These are phyloP conservation scores for Odontamblyopus rebecca DNA, from an alignment of 2,797 vertebrate genomes.

Conservation along the genomic window DNA sequence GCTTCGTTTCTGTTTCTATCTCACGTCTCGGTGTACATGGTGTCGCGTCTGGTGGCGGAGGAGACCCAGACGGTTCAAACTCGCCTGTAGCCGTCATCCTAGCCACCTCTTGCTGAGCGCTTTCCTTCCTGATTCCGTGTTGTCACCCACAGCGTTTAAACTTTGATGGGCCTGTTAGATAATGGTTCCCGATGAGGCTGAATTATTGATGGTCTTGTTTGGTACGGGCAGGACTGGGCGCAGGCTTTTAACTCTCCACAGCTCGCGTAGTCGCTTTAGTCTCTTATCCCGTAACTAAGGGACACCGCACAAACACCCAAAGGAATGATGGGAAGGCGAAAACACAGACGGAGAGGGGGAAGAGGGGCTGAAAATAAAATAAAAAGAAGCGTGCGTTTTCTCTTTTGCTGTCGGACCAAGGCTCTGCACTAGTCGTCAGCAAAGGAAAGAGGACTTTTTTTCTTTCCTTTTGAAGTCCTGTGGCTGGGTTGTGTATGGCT, in stretches of 20 bases:
- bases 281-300: constrained; percentile 79
- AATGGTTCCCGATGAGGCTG: constrained; percentile 76
- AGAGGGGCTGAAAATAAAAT: constrained; percentile 69
- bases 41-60: not conserved
- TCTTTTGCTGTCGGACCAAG: constrained; percentile 62
- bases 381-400: constrained; percentile 64
- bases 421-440: constrained; percentile 60
- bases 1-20: constrained; percentile 9
- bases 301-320: constrained; percentile 77
- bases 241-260: constrained; percentile 77
- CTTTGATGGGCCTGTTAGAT: constrained; percentile 79
- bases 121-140: constrained; percentile 65
- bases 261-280: constrained; percentile 65
- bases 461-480: constrained; percentile 50
- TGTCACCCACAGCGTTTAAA: constrained; percentile 75
- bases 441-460: constrained; percentile 53
- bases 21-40: constrained; percentile 23
- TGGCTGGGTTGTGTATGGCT: constrained; percentile 42
- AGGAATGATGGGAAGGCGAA: constrained; percentile 75
- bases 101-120: constrained; percentile 64
- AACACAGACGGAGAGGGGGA: constrained; percentile 34
- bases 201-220: constrained; percentile 81
- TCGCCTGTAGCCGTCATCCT: constrained; percentile 47
- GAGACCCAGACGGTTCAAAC: constrained; percentile 20
- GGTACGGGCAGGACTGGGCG: constrained; percentile 70